Conservation (phyloP, 1,140 invertebrate species). For the Drosophila sp. region DNA sequence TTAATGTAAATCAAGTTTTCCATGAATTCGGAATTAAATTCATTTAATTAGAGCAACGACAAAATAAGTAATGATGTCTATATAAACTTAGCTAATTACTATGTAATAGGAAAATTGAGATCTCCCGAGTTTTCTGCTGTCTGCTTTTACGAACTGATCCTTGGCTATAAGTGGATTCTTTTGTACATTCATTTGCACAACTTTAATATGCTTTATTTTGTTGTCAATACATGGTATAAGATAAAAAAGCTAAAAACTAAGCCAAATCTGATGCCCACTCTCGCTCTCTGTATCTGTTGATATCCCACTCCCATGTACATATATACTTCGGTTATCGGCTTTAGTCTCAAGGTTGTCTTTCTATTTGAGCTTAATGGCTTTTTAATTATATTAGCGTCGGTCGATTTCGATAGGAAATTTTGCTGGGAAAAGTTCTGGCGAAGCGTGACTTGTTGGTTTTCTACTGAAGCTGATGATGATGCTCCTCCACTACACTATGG, state of each 20-base stretch:
- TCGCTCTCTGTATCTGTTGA: not conserved
- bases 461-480: not conserved
- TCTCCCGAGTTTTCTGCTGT: too few species aligned
- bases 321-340: not conserved
- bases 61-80: too few species aligned
- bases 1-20: not conserved
- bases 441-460: conserved; percentile 20
- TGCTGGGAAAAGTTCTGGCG: conserved; percentile 22
- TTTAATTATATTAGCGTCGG: conserved; percentile 77
- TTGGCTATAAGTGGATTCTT: too few species aligned
- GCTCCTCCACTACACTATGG: conserved; percentile 19
- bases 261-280: conserved; percentile 22
- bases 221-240: not conserved
- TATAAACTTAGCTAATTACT: too few species aligned
- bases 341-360: conserved; percentile 63
- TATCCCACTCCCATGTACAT: not conserved
- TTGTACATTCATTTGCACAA: too few species aligned
- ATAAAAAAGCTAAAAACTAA: not conserved
- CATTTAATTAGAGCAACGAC: too few species aligned
- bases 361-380: conserved; percentile 70
- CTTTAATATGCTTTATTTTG: not conserved
- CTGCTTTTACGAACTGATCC: too few species aligned
- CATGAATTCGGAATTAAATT: not conserved
- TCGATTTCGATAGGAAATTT: conserved; percentile 59
- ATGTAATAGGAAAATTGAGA: too few species aligned